Percentiles rank a stretch among this genome's conserved stretches.
phyloP scores from a whole-genome alignment of 2,113 vertebrate genomes.

The Ranitomeya variabilis region DNA sequence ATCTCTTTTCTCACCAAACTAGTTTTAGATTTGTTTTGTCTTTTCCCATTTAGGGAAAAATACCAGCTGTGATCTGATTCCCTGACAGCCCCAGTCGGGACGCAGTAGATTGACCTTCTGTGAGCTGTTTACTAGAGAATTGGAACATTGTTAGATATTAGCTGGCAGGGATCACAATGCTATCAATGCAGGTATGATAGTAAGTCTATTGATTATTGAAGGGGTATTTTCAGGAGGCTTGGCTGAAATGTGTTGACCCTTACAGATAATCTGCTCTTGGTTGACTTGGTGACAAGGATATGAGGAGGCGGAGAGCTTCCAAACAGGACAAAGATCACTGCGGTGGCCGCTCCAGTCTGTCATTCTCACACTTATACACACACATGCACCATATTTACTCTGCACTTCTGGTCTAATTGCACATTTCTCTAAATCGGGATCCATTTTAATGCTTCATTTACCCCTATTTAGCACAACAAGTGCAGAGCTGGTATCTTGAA shows the following conservation, averaged over 20 bases:
- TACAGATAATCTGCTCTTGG: conserved; percentile 79
- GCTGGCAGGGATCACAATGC: conserved; percentile 62
- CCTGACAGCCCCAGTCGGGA: not conserved
- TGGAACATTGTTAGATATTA: conserved; percentile 67
- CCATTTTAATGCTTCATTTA: conserved; percentile 80
- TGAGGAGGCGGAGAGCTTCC: conserved; percentile 61
- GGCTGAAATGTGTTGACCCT: conserved; percentile 77
- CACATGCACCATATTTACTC: conserved; percentile 59
- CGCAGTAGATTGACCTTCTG: conserved; percentile 15
- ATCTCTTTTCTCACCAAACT: not conserved
- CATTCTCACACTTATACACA: conserved; percentile 42
- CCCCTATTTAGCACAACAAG: conserved; percentile 70
- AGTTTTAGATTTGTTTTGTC: not conserved
- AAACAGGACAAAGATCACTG: conserved; percentile 77
- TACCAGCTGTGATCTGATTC: conserved; percentile 58
- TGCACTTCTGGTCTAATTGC: conserved; percentile 64
- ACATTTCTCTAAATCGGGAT: conserved; percentile 66
- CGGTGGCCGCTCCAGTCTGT: conserved; percentile 56
- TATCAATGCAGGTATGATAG: conserved; percentile 68
- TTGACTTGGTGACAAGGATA: conserved; percentile 76
- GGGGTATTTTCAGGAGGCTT: conserved; percentile 64
- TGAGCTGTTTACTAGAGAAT: conserved; percentile 59
- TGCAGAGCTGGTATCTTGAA: conserved; percentile 50
- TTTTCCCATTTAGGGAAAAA: conserved; percentile 58
- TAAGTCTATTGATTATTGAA: conserved; percentile 75